These are phyloP conservation scores for Sialis lutaria DNA, from an alignment of 2,888 invertebrate species.

Conservation along the genomic window DNA sequence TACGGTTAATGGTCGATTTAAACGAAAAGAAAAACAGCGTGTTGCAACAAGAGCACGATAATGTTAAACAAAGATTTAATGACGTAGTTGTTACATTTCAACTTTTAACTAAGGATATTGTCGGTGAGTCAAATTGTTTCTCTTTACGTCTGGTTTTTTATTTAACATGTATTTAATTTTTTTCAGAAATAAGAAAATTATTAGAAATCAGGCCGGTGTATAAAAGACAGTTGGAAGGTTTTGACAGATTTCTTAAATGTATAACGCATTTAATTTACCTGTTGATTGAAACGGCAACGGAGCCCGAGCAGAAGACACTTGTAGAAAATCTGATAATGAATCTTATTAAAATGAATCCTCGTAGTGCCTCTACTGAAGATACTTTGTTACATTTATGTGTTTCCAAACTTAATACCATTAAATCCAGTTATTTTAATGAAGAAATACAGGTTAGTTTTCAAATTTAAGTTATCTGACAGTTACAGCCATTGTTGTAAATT, in stretches of 20 bases:
- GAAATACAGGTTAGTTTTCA: slow-evolving; percentile 28
- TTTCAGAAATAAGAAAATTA: slow-evolving; percentile 31
- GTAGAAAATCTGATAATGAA: slow-evolving; percentile 31
- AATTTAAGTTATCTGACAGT: not conserved
- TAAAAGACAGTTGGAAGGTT: slow-evolving; percentile 63
- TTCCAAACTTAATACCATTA: slow-evolving; percentile 58
- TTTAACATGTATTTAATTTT: slow-evolving; percentile 4
- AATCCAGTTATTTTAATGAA: slow-evolving; percentile 58
- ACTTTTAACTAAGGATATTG: slow-evolving; percentile 45
- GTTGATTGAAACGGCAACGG: slow-evolving; percentile 39
- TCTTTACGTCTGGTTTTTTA: not conserved
- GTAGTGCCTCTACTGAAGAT: slow-evolving; percentile 53
- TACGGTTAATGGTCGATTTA: slow-evolving; percentile 64
- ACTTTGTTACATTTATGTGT: slow-evolving; percentile 74
- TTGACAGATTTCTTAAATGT: slow-evolving; percentile 65
- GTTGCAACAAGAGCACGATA: slow-evolving; percentile 28
- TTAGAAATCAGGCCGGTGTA: slow-evolving; percentile 46
- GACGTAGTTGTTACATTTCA: slow-evolving; percentile 55
- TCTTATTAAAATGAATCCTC: slow-evolving; percentile 44
- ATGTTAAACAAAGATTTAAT: slow-evolving; percentile 38
- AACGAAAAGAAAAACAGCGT: slow-evolving; percentile 37
- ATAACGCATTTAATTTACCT: slow-evolving; percentile 60
- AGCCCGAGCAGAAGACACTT: slow-evolving; percentile 28
- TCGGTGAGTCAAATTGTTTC: slow-evolving; percentile 19
- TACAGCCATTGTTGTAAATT: not conserved